Conservation (phyloP, 2,113 vertebrate genomes). For the Scomber scombrus region DNA sequence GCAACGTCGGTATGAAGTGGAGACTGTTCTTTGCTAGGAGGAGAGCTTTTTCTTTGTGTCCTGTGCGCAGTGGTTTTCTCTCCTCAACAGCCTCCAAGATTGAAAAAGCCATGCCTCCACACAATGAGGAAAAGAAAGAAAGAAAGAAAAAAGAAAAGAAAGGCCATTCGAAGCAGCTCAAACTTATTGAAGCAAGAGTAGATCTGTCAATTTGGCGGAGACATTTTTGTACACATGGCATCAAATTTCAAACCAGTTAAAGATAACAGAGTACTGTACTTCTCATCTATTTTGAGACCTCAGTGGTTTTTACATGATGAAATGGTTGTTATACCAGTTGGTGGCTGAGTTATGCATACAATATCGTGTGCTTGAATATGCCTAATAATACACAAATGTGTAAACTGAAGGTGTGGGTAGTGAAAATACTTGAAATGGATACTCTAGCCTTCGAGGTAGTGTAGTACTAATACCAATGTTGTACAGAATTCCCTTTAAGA, state of each 20-base stretch:
- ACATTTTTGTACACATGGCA: slow-evolving; percentile 5
- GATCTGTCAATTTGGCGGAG: neutral
- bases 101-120: slow-evolving; percentile 44
- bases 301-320: slow-evolving; percentile 86
- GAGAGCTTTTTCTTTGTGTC: slow-evolving; percentile 23
- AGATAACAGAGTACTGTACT: slow-evolving; percentile 68
- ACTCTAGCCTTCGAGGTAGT: slow-evolving; percentile 84
- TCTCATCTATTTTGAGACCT: slow-evolving; percentile 57
- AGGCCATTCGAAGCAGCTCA: slow-evolving; percentile 26
- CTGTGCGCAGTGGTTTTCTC: slow-evolving; percentile 30
- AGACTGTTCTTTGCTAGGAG: slow-evolving; percentile 72
- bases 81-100: slow-evolving; percentile 8
- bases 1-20: slow-evolving; percentile 54
- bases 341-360: slow-evolving; percentile 68
- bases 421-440: slow-evolving; percentile 80
- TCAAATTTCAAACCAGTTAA: slow-evolving; percentile 29
- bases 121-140: neutral
- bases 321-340: slow-evolving; percentile 84
- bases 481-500: slow-evolving; percentile 85
- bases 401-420: slow-evolving; percentile 69
- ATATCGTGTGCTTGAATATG: slow-evolving; percentile 69
- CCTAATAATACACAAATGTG: slow-evolving; percentile 70
- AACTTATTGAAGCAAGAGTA: slow-evolving; percentile 4
- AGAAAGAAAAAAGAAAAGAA: neutral
- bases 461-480: slow-evolving; percentile 86